Conservation (phyloP, 2,113 vertebrate genomes). For the Pionites leucogaster region DNA sequence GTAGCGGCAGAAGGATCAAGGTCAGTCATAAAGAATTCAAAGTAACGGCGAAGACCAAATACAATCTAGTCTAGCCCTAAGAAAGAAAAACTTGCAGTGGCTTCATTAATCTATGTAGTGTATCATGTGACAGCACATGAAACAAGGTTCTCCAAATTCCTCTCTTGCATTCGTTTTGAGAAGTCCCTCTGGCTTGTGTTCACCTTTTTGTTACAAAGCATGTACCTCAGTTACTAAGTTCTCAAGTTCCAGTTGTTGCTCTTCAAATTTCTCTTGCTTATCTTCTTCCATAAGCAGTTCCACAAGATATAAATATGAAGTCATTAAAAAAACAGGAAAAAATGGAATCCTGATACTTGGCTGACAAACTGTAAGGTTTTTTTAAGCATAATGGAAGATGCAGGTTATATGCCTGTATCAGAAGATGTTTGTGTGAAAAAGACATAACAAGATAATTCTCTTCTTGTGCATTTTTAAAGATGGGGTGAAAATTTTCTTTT, state of each 20-base stretch:
- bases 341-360: background rate
- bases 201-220: background rate
- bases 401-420: background rate
- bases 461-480: background rate
- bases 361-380: background rate
- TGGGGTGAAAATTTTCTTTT: background rate
- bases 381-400: background rate
- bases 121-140: rapidly evolving
- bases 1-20: background rate
- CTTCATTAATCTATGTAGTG: background rate
- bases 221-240: background rate
- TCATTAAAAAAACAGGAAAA: background rate
- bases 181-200: background rate
- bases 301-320: background rate
- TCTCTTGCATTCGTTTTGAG: background rate
- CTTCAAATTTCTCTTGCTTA: background rate
- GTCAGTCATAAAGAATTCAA: background rate
- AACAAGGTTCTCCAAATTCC: background rate
- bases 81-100: background rate
- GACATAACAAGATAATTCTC: background rate
- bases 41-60: background rate
- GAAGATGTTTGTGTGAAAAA: background rate
- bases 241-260: background rate
- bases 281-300: background rate
- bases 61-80: background rate